A percentile compares a stretch with the other conserved stretches of the same genome.
phyloP scores from a whole-genome alignment of 2,888 invertebrate species.

The Saturnia japonica region DNA sequence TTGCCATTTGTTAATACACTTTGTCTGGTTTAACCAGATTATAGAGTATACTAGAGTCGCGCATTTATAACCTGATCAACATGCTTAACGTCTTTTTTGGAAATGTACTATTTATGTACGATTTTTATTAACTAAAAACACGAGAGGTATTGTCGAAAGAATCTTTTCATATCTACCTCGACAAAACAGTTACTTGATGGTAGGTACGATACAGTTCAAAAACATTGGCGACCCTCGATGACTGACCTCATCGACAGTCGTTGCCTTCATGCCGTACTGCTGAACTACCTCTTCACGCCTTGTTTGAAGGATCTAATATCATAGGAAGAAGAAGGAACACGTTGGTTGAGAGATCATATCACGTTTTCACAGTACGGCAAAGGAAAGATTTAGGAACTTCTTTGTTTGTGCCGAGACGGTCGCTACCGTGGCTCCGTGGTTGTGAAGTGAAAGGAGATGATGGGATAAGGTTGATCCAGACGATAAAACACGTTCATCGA shows the following conservation, averaged over 20 bases:
- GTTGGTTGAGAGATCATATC: not conserved
- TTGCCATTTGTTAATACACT: too few species aligned
- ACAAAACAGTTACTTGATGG: not conserved
- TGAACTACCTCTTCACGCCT: not conserved
- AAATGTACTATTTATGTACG: not conserved
- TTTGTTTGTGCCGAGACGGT: too few species aligned
- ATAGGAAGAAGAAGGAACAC: not conserved
- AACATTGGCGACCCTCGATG: not conserved
- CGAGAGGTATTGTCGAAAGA: not conserved
- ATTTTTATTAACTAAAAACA: not conserved
- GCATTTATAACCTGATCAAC: too few species aligned
- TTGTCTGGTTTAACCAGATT: too few species aligned
- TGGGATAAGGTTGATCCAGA: too few species aligned
- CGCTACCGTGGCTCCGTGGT: too few species aligned
- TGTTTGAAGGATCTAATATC: not conserved
- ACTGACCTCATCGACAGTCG: not conserved
- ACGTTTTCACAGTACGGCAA: not conserved
- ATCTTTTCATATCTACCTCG: not conserved
- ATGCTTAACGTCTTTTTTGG: too few species aligned
- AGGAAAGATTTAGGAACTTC: too few species aligned
- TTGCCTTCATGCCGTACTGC: not conserved
- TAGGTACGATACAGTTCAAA: not conserved
- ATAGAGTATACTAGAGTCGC: too few species aligned
- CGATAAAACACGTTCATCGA: too few species aligned
- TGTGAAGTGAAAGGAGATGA: too few species aligned